Evolutionary conservation across 2,888 invertebrate species (phyloP).

Genomic region (Margaritifera margaritifera): DNA sequence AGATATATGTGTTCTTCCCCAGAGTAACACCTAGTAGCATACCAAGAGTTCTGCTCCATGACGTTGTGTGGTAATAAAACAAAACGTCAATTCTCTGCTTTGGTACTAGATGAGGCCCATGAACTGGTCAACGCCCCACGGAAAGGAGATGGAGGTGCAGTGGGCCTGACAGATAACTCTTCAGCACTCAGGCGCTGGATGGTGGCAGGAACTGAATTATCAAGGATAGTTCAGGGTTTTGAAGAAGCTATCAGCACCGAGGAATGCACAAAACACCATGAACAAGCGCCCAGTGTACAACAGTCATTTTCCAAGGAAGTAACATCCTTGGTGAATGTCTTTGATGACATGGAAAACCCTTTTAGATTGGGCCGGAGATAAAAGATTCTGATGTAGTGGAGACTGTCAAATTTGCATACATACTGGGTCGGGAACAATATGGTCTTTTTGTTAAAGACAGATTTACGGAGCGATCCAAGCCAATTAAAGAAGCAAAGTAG

Average conservation of each 20-base stretch:
- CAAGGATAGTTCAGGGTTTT: not conserved
- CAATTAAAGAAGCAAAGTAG: constrained; percentile 1
- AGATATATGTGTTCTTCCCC: not conserved
- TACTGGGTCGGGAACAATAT: constrained; percentile 3
- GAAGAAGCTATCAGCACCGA: not conserved
- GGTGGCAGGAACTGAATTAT: not conserved
- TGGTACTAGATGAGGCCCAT: not conserved
- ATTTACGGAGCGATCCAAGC: not conserved
- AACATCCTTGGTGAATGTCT: not conserved
- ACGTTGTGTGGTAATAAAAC: not conserved
- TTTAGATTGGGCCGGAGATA: constrained; percentile 7
- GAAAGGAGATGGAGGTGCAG: not conserved
- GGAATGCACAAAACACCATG: not conserved
- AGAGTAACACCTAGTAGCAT: not conserved
- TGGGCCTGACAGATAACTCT: not conserved
- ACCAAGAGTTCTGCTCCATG: not conserved
- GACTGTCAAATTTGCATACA: constrained; percentile 3
- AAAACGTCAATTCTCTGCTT: not conserved
- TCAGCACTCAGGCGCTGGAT: not conserved
- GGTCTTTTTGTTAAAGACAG: constrained; percentile 4
- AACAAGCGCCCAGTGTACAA: not conserved
- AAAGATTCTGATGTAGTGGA: not conserved
- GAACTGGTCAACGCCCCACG: not conserved
- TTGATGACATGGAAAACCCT: constrained; percentile 7
- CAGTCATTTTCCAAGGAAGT: not conserved